Evolutionary conservation across 2,113 vertebrate species (phyloP), one percentile per base, ranked within the genome.

Genomic region (human (Homo sapiens)): DNA sequence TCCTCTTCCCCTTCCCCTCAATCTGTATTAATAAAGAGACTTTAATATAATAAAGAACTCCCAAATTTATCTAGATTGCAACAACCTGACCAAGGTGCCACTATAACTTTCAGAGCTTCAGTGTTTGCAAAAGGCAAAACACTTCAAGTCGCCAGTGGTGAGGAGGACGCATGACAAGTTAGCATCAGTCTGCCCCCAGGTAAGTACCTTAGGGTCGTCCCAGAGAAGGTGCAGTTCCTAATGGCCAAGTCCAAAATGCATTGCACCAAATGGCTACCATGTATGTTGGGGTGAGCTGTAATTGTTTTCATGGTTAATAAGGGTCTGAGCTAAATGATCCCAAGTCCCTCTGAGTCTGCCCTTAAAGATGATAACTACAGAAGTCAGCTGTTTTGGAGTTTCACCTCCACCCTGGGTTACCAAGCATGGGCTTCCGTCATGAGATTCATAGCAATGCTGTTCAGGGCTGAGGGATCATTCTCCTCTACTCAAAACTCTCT

Each of bases 251-350:
- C 38, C 45, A 40, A 52, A 43, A 50, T 0, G 17, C 66, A 68
- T 0, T 0, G 1, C 3, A 6, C 23, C 38, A 7, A 52, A 13
- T 11, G 78, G 23, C 52, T 13, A 38, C 48, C 0, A 0, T 0
- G 20, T n/a, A 10, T 23, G 25, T 3, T 2, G 35, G 1, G 48
- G 68, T 17, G 35, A 35, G 25, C 70, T 43, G 35, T 4, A 9
- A 25, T 0, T 30, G 22, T 72, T 40, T 78, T 66, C 95, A 27
- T 3, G n/a, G 75, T 81, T 52, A 5, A 14, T 50, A 40, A 30
- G 45, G 83, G 35, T 32, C 2, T 9, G n/a, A 64, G 1, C 52
- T 13, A 48, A 45, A 32, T 5, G 50, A 70, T 10, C 83, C 14
- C 25, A 8, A 40, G 59, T 4, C 10, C 45, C 70, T 16, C 68